phyloP scores from a whole-genome alignment of 2,888 invertebrate species.

The Drepana falcataria region DNA sequence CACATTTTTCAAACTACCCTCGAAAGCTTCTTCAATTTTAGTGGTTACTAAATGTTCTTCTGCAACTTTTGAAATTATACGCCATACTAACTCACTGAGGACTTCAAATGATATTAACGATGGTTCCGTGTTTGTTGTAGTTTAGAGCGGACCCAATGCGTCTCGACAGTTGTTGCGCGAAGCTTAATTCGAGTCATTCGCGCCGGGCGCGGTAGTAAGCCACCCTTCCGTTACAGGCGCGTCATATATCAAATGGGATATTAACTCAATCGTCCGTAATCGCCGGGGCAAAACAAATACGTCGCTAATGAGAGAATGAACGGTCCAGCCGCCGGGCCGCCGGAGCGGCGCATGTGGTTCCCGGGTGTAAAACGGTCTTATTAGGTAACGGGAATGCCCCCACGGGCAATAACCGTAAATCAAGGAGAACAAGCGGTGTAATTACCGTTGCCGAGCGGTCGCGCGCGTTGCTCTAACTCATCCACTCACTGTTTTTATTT shows the following conservation, averaged over 20 bases:
- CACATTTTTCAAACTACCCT: constrained; percentile 51
- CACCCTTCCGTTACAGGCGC: constrained; percentile 54
- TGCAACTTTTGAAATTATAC: constrained; percentile 5
- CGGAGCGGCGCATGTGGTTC: constrained; percentile 67
- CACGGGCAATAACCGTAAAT: constrained; percentile 80
- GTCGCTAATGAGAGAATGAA: constrained; percentile 73
- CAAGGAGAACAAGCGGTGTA: constrained; percentile 80
- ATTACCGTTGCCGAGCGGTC: constrained; percentile 77
- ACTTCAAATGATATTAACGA: neutral
- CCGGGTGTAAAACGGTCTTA: constrained; percentile 76
- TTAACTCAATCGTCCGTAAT: constrained; percentile 70
- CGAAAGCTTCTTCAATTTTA: constrained; percentile 44
- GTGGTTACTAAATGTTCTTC: constrained; percentile 18
- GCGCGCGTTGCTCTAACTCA: constrained; percentile 74
- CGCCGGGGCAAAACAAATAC: constrained; percentile 66
- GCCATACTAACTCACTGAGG: neutral
- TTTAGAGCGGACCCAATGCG: constrained; percentile 10
- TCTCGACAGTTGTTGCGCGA: constrained; percentile 26
- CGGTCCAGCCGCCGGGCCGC: constrained; percentile 48
- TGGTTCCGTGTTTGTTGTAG: neutral
- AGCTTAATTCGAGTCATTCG: constrained; percentile 38
- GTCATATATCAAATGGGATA: constrained; percentile 66
- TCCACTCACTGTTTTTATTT: constrained; percentile 75
- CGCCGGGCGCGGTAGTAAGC: constrained; percentile 33
- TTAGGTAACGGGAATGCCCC: constrained; percentile 78